These are phyloP conservation scores for Lordiphosa fenestrarum DNA, from an alignment of 2,888 invertebrate genomes.

Conservation along the genomic window DNA sequence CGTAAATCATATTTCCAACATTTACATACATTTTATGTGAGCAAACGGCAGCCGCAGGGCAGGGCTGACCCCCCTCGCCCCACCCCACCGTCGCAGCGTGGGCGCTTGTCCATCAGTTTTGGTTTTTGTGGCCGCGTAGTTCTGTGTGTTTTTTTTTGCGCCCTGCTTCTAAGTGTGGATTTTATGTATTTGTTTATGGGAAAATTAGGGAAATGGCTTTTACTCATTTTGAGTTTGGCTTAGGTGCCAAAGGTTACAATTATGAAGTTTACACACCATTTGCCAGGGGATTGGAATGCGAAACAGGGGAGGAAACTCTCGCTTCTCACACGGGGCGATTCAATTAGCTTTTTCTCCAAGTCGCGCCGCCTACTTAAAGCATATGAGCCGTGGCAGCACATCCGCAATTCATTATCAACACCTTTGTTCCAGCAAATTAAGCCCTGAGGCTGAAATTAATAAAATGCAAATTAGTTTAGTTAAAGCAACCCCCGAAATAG, in stretches of 20 bases:
- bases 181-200: slow-evolving; percentile 78
- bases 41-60: slow-evolving; percentile 36
- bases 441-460: slow-evolving; percentile 54
- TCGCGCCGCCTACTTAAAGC: slow-evolving; percentile 34
- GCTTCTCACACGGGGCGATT: slow-evolving; percentile 29
- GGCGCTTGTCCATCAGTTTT: slow-evolving; percentile 19
- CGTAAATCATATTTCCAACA: slow-evolving; percentile 71
- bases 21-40: slow-evolving; percentile 73
- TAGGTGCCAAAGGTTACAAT: slow-evolving; percentile 74
- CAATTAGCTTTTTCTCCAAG: slow-evolving; percentile 40
- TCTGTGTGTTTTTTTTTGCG: slow-evolving; percentile 29
- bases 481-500: slow-evolving; percentile 21
- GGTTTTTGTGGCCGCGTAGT: slow-evolving; percentile 18
- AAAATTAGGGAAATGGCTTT: slow-evolving; percentile 76
- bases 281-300: slow-evolving; percentile 35
- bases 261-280: slow-evolving; percentile 75
- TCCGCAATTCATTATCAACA: slow-evolving; percentile 69
- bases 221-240: slow-evolving; percentile 49
- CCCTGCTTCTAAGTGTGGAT: slow-evolving; percentile 74
- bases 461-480: slow-evolving; percentile 49
- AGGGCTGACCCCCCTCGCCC: slow-evolving; percentile 29
- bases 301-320: slow-evolving; percentile 3
- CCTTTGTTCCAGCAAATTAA: slow-evolving; percentile 75
- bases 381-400: slow-evolving; percentile 41
- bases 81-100: slow-evolving; percentile 8